Evolutionary conservation across 2,113 vertebrate genomes (phyloP).

Genomic region (Baryphthengus martii): DNA sequence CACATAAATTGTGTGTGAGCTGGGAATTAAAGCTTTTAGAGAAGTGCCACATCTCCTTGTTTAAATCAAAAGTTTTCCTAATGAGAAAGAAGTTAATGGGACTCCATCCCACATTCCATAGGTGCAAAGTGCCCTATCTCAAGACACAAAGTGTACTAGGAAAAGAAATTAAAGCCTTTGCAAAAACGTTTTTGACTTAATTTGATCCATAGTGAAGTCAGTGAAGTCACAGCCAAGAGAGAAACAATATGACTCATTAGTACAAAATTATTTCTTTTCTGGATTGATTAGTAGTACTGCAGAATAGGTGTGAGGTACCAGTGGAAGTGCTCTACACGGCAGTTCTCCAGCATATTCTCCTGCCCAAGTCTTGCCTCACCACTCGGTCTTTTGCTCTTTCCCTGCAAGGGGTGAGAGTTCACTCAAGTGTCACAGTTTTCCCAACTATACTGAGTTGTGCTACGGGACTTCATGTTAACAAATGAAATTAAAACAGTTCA

Average conservation of each 20-base stretch:
- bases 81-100: neutral
- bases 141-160: neutral
- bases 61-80: neutral
- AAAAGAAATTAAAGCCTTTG: slow-evolving; percentile 16
- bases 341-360: neutral
- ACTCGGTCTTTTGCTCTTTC: neutral
- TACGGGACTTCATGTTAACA: neutral
- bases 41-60: neutral
- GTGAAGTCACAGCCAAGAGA: slow-evolving; percentile 25
- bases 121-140: neutral
- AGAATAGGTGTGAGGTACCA: slow-evolving; percentile 43
- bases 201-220: neutral
- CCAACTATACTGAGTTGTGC: neutral
- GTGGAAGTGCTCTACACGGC: neutral
- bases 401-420: neutral
- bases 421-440: neutral
- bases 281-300: slow-evolving; percentile 54
- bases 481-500: neutral
- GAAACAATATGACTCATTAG: slow-evolving; percentile 15
- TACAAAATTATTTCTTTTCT: slow-evolving; percentile 43
- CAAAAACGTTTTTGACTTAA: slow-evolving; percentile 3
- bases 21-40: neutral
- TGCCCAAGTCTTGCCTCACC: neutral
- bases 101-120: neutral
- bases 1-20: neutral